A percentile compares a stretch with the other conserved stretches of the same genome.
Conservation (phyloP, 2,888 invertebrate species). For the Machimus atricapillus region DNA sequence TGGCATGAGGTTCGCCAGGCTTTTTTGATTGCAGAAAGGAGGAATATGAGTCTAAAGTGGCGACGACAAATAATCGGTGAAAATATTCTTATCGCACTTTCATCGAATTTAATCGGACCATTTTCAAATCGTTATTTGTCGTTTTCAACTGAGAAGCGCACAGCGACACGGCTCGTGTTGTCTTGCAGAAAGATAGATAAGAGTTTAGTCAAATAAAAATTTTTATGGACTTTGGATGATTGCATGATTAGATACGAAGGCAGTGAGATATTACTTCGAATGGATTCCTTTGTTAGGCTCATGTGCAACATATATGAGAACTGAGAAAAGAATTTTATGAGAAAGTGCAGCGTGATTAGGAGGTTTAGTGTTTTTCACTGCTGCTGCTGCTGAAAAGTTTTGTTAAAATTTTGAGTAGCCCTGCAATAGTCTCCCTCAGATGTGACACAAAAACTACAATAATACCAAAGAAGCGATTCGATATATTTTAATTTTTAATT, state of each 20-base stretch:
- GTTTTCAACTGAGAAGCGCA: background rate
- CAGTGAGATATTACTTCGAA: constrained; percentile 4
- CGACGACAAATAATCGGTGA: constrained; percentile 19
- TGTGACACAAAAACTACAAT: background rate
- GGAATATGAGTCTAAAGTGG: background rate
- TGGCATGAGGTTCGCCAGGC: background rate
- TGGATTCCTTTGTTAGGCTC: background rate
- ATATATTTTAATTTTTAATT: background rate
- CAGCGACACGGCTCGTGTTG: background rate
- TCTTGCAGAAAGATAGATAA: constrained; percentile 17
- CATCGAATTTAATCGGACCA: background rate
- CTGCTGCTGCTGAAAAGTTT: constrained; percentile 38
- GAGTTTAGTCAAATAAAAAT: constrained; percentile 8
- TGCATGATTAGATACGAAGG: constrained; percentile 18
- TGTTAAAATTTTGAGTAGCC: background rate
- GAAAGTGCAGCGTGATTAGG: background rate
- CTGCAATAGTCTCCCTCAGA: constrained; percentile 2
- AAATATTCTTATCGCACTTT: background rate
- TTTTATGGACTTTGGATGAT: constrained; percentile 19
- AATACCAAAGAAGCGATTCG: background rate
- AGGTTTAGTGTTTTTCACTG: background rate
- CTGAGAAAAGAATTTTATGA: background rate
- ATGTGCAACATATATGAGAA: background rate
- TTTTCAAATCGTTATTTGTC: constrained; percentile 22
- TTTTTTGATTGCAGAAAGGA: background rate